These are phyloP conservation scores for Aphelinus certus DNA, from an alignment of 1,140 invertebrate species.

Conservation along the genomic window DNA sequence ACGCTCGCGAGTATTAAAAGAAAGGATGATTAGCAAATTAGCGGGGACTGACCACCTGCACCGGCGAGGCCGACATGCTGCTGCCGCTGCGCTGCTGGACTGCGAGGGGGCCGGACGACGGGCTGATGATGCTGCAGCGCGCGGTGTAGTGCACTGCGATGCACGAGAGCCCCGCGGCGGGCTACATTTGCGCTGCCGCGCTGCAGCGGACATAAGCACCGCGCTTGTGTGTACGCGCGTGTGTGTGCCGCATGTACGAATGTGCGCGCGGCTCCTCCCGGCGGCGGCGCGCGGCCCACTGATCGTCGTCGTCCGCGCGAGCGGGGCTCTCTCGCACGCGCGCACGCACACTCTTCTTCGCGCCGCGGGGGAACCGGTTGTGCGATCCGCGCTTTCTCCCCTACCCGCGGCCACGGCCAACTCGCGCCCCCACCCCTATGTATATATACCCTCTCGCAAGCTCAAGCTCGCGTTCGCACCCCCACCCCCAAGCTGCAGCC, in stretches of 20 bases:
- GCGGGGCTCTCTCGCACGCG: neutral
- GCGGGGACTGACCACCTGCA: constrained; percentile 7
- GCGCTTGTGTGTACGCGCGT: neutral
- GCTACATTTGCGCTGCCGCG: neutral
- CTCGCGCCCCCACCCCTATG: too few species aligned
- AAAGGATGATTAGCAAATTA: too few species aligned
- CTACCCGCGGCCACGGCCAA: too few species aligned
- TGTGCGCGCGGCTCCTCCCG: neutral
- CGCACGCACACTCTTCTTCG: neutral
- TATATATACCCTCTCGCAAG: neutral
- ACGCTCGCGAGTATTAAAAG: too few species aligned
- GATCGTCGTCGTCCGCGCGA: neutral
- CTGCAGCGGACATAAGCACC: too few species aligned
- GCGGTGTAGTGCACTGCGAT: neutral
- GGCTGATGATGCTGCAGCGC: neutral
- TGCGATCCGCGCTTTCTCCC: too few species aligned
- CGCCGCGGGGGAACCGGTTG: too few species aligned
- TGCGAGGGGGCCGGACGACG: neutral
- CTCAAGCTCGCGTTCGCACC: neutral
- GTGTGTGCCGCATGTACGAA: neutral
- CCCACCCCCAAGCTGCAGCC: too few species aligned
- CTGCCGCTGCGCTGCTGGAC: neutral
- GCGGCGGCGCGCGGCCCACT: neutral
- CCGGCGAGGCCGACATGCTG: constrained; percentile 21
- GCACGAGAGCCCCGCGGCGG: neutral